A percentile compares a stretch with the other conserved stretches of the same genome.
phyloP scores from a whole-genome alignment of 2,888 invertebrate species.

The Agrochola lychnidis region DNA sequence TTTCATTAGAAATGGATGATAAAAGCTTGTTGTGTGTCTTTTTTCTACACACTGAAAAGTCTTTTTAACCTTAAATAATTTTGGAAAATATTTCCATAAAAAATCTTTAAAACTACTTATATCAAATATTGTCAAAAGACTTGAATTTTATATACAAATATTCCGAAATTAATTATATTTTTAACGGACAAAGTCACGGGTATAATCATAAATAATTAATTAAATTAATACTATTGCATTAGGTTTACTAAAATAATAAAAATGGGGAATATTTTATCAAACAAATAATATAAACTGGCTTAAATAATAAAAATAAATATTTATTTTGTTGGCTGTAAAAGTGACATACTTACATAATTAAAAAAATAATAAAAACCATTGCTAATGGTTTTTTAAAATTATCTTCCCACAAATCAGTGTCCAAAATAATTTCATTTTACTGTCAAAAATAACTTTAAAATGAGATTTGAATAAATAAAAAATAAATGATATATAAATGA shows the following conservation, averaged over 20 bases:
- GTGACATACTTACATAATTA: conserved; percentile 3
- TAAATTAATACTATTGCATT: conserved; percentile 54
- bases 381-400: too few relatives aligned
- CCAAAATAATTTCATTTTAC: neutral
- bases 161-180: neutral
- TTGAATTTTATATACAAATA: conserved; percentile 47
- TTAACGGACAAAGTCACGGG: conserved; percentile 7
- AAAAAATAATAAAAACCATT: neutral
- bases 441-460: neutral
- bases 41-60: conserved; percentile 5
- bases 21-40: neutral
- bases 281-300: conserved; percentile 4
- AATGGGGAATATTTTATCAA: neutral
- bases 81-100: conserved; percentile 26
- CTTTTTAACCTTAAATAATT: conserved; percentile 11
- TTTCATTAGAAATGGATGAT: neutral
- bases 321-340: conserved; percentile 38
- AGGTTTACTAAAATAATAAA: conserved; percentile 13
- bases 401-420: neutral
- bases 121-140: conserved; percentile 28
- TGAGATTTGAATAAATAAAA: neutral
- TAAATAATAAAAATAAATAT: conserved; percentile 47
- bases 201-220: conserved; percentile 44
- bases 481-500: neutral
- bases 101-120: conserved; percentile 23